Evolutionary conservation across 92 coral and sea anemone species (phyloP).

Genomic region (Umimayanthus kanabou): DNA sequence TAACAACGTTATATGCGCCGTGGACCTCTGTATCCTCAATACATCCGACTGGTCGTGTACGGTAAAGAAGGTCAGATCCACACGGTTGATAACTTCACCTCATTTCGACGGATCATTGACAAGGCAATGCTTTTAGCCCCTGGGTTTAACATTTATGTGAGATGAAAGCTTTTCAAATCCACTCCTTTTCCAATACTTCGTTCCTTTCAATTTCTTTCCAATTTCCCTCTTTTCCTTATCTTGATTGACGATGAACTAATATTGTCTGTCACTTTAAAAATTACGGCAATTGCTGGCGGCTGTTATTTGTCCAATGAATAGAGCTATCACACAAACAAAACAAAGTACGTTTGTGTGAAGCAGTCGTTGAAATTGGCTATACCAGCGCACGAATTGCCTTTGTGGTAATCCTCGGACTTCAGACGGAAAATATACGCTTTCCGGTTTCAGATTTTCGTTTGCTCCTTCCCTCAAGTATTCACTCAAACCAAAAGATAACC

Average conservation of each 20-base stretch:
- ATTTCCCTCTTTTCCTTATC: constrained; percentile 1
- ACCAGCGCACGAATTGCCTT: neutral
- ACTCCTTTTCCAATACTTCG: neutral
- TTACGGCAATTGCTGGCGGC: constrained; percentile 14
- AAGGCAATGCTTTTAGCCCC: neutral
- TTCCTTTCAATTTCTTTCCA: neutral
- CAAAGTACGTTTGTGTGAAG: constrained; percentile 4
- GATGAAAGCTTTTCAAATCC: neutral
- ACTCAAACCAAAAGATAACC: neutral
- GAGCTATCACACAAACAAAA: constrained; percentile 36
- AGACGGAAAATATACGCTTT: neutral
- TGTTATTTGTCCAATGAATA: constrained; percentile 34
- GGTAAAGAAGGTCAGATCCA: neutral
- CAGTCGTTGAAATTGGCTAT: constrained; percentile 6
- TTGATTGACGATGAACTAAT: constrained; percentile 1
- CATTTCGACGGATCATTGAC: constrained; percentile 5
- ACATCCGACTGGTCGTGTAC: neutral
- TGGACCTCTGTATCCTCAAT: neutral
- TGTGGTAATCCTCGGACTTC: neutral
- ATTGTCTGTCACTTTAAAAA: constrained; percentile 2
- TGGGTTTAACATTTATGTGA: neutral
- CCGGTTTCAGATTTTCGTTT: neutral
- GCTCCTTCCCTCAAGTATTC: neutral
- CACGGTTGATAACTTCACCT: neutral
- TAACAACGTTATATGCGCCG: no score